phyloP scores from a whole-genome alignment of 2,888 invertebrate species.

The Horisme vitalbata region DNA sequence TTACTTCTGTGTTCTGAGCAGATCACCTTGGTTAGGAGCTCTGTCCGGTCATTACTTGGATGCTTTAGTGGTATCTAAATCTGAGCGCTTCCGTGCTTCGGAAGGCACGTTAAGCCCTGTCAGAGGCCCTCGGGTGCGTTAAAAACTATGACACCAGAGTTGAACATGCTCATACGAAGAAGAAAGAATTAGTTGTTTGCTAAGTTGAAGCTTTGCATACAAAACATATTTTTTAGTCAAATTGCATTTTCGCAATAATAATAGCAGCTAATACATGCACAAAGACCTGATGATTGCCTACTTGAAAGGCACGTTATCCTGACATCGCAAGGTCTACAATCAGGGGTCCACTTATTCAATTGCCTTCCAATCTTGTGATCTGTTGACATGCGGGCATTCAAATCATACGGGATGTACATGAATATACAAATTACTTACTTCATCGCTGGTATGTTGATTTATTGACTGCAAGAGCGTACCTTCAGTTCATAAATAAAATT shows the following conservation, averaged over 20 bases:
- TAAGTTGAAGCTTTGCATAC: not conserved
- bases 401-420: constrained; percentile 50
- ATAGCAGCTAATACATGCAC: constrained; percentile 1
- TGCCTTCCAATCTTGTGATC: constrained; percentile 41
- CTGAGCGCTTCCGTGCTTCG: too few species aligned
- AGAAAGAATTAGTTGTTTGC: too few species aligned
- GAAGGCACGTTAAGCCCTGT: too few species aligned
- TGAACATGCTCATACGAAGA: too few species aligned
- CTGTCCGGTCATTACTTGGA: too few species aligned
- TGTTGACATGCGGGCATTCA: constrained; percentile 52
- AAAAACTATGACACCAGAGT: too few species aligned
- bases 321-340: constrained; percentile 37
- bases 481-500: constrained; percentile 12
- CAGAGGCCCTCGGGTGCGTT: too few species aligned
- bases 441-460: constrained; percentile 47
- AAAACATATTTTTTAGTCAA: not conserved
- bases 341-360: constrained; percentile 48
- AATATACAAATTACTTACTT: constrained; percentile 58
- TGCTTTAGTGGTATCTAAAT: too few species aligned
- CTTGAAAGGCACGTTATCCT: constrained; percentile 32
- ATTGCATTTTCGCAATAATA: not conserved
- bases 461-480: constrained; percentile 33
- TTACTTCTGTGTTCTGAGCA: too few species aligned
- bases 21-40: too few species aligned
- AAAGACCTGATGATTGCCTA: constrained; percentile 29